Conservation (phyloP, 2,888 invertebrate genomes). For the Willowsia nigromaculata region DNA sequence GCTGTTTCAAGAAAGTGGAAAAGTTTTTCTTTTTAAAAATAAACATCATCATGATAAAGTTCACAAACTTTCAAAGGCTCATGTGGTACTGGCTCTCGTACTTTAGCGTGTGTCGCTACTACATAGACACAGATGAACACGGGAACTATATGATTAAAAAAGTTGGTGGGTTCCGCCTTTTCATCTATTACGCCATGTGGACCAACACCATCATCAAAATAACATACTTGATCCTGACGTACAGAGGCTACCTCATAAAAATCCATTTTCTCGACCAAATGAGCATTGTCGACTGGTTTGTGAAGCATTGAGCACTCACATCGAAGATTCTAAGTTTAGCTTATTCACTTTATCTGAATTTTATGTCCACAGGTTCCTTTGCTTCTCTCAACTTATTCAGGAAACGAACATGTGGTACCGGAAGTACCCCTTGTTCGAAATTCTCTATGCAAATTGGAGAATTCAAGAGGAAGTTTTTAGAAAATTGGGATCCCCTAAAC, state of each 20-base stretch:
- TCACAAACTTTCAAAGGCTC: constrained; percentile 58
- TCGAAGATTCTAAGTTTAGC: too few species aligned
- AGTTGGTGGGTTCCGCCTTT: constrained; percentile 27
- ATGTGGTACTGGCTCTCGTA: constrained; percentile 68
- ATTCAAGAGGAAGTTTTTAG: constrained; percentile 65
- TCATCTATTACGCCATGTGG: constrained; percentile 70
- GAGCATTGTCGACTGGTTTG: constrained; percentile 69
- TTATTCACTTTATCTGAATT: too few species aligned
- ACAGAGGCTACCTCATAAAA: constrained; percentile 50
- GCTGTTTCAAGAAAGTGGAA: background rate
- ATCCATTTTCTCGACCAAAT: constrained; percentile 72
- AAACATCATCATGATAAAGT: constrained; percentile 33
- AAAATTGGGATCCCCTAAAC: constrained; percentile 62
- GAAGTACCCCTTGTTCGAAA: constrained; percentile 66
- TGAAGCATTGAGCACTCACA: too few species aligned
- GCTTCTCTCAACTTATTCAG: constrained; percentile 61
- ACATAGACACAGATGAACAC: constrained; percentile 46
- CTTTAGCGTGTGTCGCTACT: constrained; percentile 65
- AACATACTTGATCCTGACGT: constrained; percentile 61
- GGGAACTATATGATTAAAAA: constrained; percentile 63
- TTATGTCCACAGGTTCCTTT: constrained; percentile 65
- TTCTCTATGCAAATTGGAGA: constrained; percentile 66
- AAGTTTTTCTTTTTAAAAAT: constrained; percentile 19
- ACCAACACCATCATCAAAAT: constrained; percentile 65
- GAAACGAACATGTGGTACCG: constrained; percentile 69